Conservation (phyloP, 2,888 invertebrate species). For the Syrista parreyssii region DNA sequence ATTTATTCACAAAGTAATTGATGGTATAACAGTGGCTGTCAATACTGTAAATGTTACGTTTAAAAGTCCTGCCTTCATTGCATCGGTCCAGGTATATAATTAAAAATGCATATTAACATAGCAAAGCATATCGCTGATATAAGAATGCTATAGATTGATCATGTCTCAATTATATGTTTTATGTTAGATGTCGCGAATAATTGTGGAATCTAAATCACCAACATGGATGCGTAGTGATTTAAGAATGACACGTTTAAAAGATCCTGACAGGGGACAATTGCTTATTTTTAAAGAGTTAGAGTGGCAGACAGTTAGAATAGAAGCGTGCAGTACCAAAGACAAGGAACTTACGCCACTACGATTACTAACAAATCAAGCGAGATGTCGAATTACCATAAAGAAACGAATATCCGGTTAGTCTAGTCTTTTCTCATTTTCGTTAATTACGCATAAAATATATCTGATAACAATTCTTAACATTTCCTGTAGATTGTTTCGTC, state of each 20-base stretch:
- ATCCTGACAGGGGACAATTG: slow-evolving; percentile 87
- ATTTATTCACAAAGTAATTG: slow-evolving; percentile 93
- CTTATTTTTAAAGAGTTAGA: slow-evolving; percentile 96
- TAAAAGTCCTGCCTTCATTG: slow-evolving; percentile 93
- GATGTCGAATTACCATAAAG: slow-evolving; percentile 94
- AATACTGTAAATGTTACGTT: slow-evolving; percentile 95
- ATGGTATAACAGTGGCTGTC: slow-evolving; percentile 95
- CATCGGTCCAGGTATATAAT: slow-evolving; percentile 87
- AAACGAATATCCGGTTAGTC: slow-evolving; percentile 85
- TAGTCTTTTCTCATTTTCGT: not conserved
- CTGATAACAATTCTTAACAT: slow-evolving; percentile 4
- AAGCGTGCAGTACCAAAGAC: slow-evolving; percentile 87
- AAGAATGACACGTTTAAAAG: slow-evolving; percentile 91
- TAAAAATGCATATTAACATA: not conserved
- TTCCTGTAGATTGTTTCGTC: slow-evolving; percentile 86
- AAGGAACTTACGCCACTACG: slow-evolving; percentile 87
- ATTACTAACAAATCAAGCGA: slow-evolving; percentile 92
- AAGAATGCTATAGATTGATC: not conserved
- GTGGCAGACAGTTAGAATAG: slow-evolving; percentile 97
- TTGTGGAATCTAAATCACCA: slow-evolving; percentile 94
- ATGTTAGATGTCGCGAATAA: slow-evolving; percentile 93
- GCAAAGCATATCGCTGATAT: not conserved
- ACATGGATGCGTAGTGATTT: slow-evolving; percentile 90
- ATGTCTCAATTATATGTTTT: slow-evolving; percentile 35
- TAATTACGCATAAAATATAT: not conserved